A percentile compares a stretch with the other conserved stretches of the same genome.
These are phyloP conservation scores for Agapornis roseicollis DNA, from an alignment of 2,113 vertebrate genomes.

Conservation along the genomic window DNA sequence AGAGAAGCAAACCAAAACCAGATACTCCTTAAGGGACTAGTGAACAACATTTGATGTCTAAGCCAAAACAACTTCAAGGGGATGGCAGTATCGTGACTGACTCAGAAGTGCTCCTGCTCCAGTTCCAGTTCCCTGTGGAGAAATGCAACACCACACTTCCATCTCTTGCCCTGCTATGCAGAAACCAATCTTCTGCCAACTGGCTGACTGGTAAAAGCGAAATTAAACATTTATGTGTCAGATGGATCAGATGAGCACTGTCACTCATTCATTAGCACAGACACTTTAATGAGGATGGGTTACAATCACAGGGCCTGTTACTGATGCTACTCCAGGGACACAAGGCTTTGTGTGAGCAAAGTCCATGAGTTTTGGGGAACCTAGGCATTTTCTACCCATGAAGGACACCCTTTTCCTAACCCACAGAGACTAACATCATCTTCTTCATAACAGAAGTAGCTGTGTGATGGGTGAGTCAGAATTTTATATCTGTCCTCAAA, in stretches of 20 bases:
- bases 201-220: background rate
- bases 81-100: background rate
- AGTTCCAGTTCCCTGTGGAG: background rate
- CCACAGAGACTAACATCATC: background rate
- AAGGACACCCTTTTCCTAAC: background rate
- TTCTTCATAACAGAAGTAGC: background rate
- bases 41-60: background rate
- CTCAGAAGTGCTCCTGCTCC: background rate
- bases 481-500: background rate
- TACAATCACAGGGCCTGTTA: background rate
- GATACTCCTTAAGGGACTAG: conserved; percentile 2
- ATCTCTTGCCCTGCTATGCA: background rate
- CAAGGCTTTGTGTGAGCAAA: background rate
- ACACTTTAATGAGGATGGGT: background rate
- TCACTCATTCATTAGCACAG: background rate
- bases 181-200: background rate
- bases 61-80: background rate
- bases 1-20: background rate
- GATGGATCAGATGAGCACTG: background rate
- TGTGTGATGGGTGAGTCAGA: background rate
- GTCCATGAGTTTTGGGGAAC: background rate
- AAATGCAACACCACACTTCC: background rate
- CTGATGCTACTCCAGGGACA: background rate
- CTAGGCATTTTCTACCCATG: background rate
- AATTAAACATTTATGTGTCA: conserved; percentile 18